These are phyloP conservation scores for Meloidogyne exigua DNA, from an alignment of 1,140 invertebrate species.

Conservation along the genomic window DNA sequence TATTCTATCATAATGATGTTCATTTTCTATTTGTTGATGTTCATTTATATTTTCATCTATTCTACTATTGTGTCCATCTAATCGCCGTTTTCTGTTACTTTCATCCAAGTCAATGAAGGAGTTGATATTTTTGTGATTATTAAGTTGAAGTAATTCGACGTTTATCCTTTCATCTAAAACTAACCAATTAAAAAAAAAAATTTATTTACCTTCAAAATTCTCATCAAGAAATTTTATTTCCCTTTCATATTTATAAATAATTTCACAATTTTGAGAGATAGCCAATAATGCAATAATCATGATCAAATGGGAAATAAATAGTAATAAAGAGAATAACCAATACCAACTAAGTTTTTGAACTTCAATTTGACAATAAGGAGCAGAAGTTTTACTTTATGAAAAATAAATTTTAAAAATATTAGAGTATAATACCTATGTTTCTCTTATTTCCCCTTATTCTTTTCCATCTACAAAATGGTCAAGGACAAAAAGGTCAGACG, in stretches of 20 bases:
- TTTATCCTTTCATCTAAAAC: background rate
- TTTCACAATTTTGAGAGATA: background rate
- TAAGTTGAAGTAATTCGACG: background rate
- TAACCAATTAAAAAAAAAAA: background rate
- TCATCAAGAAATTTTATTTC: background rate
- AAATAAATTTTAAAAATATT: background rate
- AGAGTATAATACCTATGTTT: too few species aligned
- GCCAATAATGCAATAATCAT: background rate
- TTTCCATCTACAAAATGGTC: too few species aligned
- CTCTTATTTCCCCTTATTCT: too few species aligned
- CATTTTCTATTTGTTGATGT: background rate
- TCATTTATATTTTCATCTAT: background rate
- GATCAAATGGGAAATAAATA: background rate
- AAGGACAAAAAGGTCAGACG: too few species aligned
- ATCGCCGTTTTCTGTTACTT: background rate
- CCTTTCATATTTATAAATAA: background rate
- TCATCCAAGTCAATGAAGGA: background rate
- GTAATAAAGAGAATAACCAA: background rate
- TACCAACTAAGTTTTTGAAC: background rate
- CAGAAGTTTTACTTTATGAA: background rate
- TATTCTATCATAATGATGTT: constrained; percentile 1
- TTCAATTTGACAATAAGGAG: background rate
- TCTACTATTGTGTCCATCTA: too few species aligned
- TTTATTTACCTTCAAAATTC: background rate
- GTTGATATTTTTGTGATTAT: background rate